Base-by-base conservation (phyloP, 2,113 vertebrate species). In the Phocoena phocoena region DNA sequence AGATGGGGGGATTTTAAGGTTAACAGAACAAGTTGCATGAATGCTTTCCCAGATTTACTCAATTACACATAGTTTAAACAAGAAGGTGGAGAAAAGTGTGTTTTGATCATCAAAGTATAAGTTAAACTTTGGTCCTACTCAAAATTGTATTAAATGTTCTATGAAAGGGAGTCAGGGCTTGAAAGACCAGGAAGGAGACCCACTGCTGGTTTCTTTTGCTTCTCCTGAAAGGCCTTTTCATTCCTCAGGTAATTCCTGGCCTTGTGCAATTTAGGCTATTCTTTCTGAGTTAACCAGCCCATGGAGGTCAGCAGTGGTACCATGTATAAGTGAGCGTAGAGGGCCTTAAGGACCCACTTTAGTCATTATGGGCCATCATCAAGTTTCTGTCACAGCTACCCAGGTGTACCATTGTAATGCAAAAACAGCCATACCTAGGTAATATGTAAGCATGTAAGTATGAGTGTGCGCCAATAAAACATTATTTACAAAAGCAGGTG, bases 91-190 rank as follows among this genome's bases (percentile, higher is more conserved):
- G 41, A 6, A 65, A n/a, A 71, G 6, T 20, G 31, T n/a, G 9
- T 79, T 91, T 93, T 95, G 93, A 87, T 91, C 73, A 79, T 97
- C 89, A 96, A 96, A 89, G 77, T 14, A 0, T 7, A 47, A 76
- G 65, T 93, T 76, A 44, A 65, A 65, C 76, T 93, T 91, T 93
- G 90, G 70, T 93, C 60, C 81, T 36, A 68, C 63, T 90, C 41
- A 73, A 90, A 88, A 62, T 86, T 89, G 28, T 93, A 53, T 90
- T 76, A 77, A 80, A 91, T 36, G 53, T 60, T 70, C 60, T 90
- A 5, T 67, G 82, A 88, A 92, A 84, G 60, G 55, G 53, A 28
- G 7, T 21, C 13, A 76, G 81, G 33, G 71, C 60, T 95, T 90
- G 38, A 95, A 63, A 92, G 62, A 33, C 83, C 65, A 76, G 58